Evolutionary conservation across 2,888 invertebrate species (phyloP), one percentile per base, ranked within the genome.

Genomic region (Nudaria mundana): DNA sequence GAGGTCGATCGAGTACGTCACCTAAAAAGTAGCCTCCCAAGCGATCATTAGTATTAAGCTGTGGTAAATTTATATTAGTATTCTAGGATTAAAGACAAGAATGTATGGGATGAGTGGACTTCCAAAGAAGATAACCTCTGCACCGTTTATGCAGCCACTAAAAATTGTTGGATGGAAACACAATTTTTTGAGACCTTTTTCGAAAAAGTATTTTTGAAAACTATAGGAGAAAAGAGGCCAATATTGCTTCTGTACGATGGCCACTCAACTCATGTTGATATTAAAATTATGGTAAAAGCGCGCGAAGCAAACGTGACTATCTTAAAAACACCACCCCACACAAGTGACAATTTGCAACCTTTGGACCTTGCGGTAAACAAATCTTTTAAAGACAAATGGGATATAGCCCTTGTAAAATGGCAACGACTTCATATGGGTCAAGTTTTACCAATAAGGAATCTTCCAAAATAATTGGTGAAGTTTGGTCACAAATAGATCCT

Each of bases 301-400:
- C 44, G 37, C 23, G 30, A 32, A 25, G 25, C 30, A 25, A 18
- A 48, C 12, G 43, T 55, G 26, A 51, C 50, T 14, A 59, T 62
- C 6, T 24, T 23, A 25, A 32, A 33, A 33, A n/a, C 15, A 5
- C 26, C 26, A 5, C 3, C 24, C 1, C 65, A 66, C 38, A 47
- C 56, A 8, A 51, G 49, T 12, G 31, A 52, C 35, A 25, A 52
- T 7, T 38, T 60, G 28, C 60, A 60, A 22, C 52, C 57, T 11
- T 30, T 57, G 37, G 61, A 60, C 37, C 34, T 58, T 23, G 44
- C 55, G 25, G 59, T 60, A 12, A 58, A 51, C 32, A 63, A 63
- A 46, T 42, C 53, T n/a, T 53, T 67, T 18, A 65, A 67, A 44
- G 51, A 51, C 35, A 35, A 28, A 10, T 64, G 56, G 59, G 53